Percentiles rank a stretch among this genome's conserved stretches.
Conservation (phyloP, 1,140 invertebrate genomes). For the Euura saliciscinereae region DNA sequence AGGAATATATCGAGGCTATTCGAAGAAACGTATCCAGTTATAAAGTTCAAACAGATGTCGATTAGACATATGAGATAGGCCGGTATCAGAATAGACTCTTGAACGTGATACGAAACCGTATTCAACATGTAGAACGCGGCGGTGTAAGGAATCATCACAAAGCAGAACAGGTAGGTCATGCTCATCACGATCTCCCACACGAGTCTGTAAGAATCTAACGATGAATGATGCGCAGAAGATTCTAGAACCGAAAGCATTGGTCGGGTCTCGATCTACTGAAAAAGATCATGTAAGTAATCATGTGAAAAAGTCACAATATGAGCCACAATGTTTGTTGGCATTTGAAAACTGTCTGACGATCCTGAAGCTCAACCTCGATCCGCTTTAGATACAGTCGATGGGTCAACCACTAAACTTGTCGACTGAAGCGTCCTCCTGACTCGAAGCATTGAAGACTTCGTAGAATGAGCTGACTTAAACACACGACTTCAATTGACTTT, state of each 20-base stretch:
- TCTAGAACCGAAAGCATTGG: not conserved
- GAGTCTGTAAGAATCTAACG: conserved; percentile 31
- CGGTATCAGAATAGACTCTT: conserved; percentile 27
- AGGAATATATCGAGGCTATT: conserved; percentile 40
- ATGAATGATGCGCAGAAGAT: not conserved
- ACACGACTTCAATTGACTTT: no score
- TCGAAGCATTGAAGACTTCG: no score
- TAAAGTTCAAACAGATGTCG: conserved; percentile 43
- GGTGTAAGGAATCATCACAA: conserved; percentile 37
- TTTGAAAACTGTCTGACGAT: no score
- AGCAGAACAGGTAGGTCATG: conserved; percentile 37
- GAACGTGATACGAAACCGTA: conserved; percentile 26
- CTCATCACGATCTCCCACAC: conserved; percentile 46
- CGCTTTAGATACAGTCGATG: no score
- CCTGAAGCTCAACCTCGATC: no score
- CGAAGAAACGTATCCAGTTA: conserved; percentile 37
- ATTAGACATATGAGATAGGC: conserved; percentile 33
- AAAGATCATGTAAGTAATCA: no score
- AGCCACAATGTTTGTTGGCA: no score
- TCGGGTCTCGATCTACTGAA: not conserved
- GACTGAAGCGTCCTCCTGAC: no score
- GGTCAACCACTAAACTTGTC: no score
- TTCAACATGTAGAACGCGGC: conserved; percentile 30
- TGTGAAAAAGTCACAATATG: no score
- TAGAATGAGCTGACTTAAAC: no score